Evolutionary conservation across 2,113 vertebrate genomes (phyloP).

Genomic region (Lycocorax pyrrhopterus): DNA sequence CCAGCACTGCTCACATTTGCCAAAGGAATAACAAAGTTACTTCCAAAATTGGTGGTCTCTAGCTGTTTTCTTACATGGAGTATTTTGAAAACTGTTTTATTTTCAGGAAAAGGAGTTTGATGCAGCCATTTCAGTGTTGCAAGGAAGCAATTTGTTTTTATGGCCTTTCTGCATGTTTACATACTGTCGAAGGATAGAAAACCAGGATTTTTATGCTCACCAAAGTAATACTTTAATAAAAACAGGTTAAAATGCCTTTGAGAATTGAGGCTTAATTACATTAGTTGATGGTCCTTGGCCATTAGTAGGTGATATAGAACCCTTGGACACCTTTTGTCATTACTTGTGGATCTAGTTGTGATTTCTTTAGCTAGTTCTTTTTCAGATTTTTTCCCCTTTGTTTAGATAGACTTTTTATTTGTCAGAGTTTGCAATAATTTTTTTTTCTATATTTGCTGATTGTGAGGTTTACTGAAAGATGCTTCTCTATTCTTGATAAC

Average conservation of each 20-base stretch:
- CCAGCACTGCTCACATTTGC: fast-evolving
- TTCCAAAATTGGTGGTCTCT: fast-evolving
- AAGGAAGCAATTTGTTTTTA: not conserved
- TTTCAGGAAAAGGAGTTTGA: not conserved
- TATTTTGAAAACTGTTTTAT: not conserved
- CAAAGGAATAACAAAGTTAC: not conserved
- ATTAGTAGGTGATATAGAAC: not conserved
- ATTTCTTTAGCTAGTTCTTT: not conserved
- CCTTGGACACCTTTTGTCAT: not conserved
- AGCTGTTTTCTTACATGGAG: fast-evolving
- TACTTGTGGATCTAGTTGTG: not conserved
- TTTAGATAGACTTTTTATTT: not conserved
- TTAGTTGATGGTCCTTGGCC: no score
- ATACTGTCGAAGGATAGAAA: fast-evolving
- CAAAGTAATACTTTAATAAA: fast-evolving
- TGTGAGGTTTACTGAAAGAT: not conserved
- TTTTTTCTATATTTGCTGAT: not conserved
- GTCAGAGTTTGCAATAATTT: not conserved
- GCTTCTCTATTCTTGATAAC: not conserved
- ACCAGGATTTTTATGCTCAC: not conserved
- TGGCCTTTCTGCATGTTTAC: not conserved
- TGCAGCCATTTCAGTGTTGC: not conserved
- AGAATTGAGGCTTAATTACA: not conserved
- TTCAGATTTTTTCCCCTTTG: not conserved
- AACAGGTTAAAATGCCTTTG: not conserved